Percentiles rank a stretch among this genome's conserved stretches.
These are phyloP conservation scores for Rhorus exstirpatorius DNA, from an alignment of 2,888 invertebrate species.

Conservation along the genomic window DNA sequence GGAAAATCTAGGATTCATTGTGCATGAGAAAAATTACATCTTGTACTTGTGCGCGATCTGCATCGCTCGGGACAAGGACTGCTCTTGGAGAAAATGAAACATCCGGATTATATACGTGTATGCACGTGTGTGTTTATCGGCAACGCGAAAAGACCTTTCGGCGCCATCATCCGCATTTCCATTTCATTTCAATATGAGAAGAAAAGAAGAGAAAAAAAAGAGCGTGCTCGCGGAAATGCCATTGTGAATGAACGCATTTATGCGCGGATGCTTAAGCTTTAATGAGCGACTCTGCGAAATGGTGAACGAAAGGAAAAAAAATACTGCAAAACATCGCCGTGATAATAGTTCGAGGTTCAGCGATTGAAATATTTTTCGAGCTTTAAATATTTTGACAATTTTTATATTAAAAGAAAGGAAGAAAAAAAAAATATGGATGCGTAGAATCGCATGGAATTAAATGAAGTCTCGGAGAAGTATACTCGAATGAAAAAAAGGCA, in stretches of 20 bases:
- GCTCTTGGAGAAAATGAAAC: conserved; percentile 1
- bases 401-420: too few species aligned
- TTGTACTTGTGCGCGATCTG: not conserved
- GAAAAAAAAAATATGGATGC: too few species aligned
- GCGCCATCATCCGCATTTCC: conserved; percentile 4
- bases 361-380: too few species aligned
- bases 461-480: too few species aligned
- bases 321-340: too few species aligned
- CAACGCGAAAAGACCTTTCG: not conserved
- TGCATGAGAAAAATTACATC: not conserved
- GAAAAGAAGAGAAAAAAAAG: conserved; percentile 6
- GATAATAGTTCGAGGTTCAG: too few species aligned
- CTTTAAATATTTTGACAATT: too few species aligned
- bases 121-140: conserved; percentile 15
- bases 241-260: not conserved
- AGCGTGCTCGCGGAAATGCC: not conserved
- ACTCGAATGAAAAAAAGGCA: too few species aligned
- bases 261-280: not conserved
- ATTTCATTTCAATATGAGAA: conserved; percentile 3
- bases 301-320: not conserved
- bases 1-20: conserved; percentile 10
- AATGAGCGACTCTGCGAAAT: not conserved
- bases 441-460: too few species aligned
- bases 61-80: not conserved
- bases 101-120: not conserved